Evolutionary conservation across 2,888 invertebrate genomes (phyloP), one percentile per base, ranked within the genome.

Genomic region (Tiliacea citrago): DNA sequence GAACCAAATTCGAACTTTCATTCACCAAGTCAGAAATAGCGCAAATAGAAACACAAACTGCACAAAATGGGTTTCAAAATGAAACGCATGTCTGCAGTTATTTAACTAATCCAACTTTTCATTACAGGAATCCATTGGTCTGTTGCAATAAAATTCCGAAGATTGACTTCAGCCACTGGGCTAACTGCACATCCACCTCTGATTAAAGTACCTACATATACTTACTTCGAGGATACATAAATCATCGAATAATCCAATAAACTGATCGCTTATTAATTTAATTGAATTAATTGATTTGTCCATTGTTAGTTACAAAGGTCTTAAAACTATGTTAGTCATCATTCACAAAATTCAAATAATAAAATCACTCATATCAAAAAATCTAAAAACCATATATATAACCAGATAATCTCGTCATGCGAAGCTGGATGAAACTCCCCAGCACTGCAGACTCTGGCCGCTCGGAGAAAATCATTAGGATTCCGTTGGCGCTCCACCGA

Each of bases 121-220:
- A 35, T 60, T 73, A 61, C 61, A 73, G 73, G 45, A 73, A 73
- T 8, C 73, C 73, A 53, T 47, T 73, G 73, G 73, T 73, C 21
- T 24, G 61, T 39, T 73, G 51, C 53, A 1, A 18, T 24, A 1
- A 61, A 47, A 61, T 61, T n/a, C 60, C 60, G 45, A 73, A 53
- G 73, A 73, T 73, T 12, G 35, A 73, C 16, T 53, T 73, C 0
- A 73, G 21, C 8, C 35, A 13, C 39, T 73, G 73, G 73, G 51
- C 73, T 24, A 24, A 73, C 60, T 73, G 73, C 16, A 35, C 53
- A 16, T 21, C 35, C 16, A 12, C 21, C 0, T 9, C 10, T 16
- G 39, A 3, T 24, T 49, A 13, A 45, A 45, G 4, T 12, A 16
- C n/a, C 47, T 21, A 5, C 47, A 12, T 39, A 39, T 4, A 61